Evolutionary conservation across 2,113 vertebrate species (phyloP).

Genomic region (Circaetus gallicus): DNA sequence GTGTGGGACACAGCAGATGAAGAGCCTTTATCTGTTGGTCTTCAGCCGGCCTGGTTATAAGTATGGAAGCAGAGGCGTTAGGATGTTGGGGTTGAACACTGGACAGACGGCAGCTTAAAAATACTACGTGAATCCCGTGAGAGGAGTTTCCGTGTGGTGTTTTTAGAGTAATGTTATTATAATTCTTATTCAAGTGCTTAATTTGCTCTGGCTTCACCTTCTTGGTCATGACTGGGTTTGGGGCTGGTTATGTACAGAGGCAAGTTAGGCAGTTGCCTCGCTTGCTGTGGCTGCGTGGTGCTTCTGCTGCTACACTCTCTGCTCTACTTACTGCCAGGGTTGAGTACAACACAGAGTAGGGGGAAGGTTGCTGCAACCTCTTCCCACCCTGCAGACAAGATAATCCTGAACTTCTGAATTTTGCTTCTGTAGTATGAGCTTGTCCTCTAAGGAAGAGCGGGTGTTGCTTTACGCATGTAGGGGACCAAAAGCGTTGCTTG

Average conservation of each 20-base stretch:
- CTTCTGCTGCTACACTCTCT: not conserved
- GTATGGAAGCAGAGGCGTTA: not conserved
- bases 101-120: not conserved
- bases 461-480: accelerated
- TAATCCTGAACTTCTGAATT: not conserved
- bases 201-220: not conserved
- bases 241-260: not conserved
- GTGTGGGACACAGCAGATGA: not conserved
- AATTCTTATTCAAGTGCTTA: not conserved
- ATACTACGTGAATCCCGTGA: not conserved
- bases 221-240: accelerated
- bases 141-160: not conserved
- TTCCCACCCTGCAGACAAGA: not conserved
- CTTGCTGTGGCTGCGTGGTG: not conserved
- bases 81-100: not conserved
- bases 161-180: not conserved
- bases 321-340: accelerated
- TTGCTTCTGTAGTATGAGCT: not conserved
- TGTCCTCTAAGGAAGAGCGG: not conserved
- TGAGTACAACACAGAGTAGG: not conserved
- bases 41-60: not conserved
- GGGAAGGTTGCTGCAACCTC: not conserved
- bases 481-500: not conserved
- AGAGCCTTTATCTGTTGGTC: not conserved
- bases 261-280: not conserved